phyloP scores from a whole-genome alignment of 2,888 invertebrate genomes.

The Ectemnius lituratus region DNA sequence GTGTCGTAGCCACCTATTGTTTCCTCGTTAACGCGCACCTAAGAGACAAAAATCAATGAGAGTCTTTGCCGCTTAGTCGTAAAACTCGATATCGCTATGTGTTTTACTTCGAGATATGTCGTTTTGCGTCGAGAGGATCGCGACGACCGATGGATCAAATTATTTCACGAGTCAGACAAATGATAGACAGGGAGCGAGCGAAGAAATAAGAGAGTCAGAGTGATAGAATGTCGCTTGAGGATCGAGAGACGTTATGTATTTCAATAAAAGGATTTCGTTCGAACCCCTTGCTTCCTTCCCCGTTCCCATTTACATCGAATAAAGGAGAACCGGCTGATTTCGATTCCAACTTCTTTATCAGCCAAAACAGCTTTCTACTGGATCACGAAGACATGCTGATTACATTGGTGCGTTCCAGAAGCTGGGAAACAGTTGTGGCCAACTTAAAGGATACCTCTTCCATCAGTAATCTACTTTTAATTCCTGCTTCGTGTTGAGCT shows the following conservation, averaged over 20 bases:
- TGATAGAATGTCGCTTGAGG: conserved; percentile 35
- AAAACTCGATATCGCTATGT: conserved; percentile 51
- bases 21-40: conserved; percentile 33
- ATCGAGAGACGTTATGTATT: conserved; percentile 44
- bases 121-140: conserved; percentile 40
- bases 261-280: conserved; percentile 53
- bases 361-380: no score
- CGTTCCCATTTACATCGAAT: background rate
- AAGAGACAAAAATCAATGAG: conserved; percentile 19
- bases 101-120: conserved; percentile 44
- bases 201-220: no score
- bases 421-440: conserved; percentile 81
- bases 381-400: conserved; percentile 82
- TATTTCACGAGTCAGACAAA: conserved; percentile 33
- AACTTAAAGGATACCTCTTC: conserved; percentile 81
- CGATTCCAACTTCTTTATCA: no score
- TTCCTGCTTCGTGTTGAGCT: conserved; percentile 82
- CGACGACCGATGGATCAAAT: conserved; percentile 35
- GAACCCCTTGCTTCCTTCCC: conserved; percentile 7
- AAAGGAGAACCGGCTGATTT: background rate
- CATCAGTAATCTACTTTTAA: conserved; percentile 81
- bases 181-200: no score
- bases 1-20: conserved; percentile 32
- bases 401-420: conserved; percentile 82
- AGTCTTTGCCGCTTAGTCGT: conserved; percentile 46